A percentile compares a stretch with the other conserved stretches of the same genome.
Evolutionary conservation across 1,140 invertebrate genomes (phyloP).

Genomic region (Contarinia nasturtii): DNA sequence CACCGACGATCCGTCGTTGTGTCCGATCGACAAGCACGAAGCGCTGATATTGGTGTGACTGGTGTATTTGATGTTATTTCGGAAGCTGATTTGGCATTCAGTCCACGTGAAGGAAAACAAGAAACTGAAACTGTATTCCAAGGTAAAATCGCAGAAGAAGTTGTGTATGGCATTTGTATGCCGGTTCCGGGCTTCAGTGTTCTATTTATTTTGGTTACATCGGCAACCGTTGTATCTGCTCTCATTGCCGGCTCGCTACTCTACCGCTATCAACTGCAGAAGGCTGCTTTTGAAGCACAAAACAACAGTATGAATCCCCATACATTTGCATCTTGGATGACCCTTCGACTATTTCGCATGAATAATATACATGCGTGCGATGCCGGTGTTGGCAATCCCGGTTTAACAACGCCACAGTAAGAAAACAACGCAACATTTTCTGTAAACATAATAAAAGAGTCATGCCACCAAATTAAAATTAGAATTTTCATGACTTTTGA

Average conservation of each 20-base stretch:
- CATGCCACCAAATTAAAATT: no score
- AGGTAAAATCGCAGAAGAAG: conserved; percentile 66
- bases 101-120: conserved; percentile 45
- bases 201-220: conserved; percentile 66
- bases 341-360: conserved; percentile 40
- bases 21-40: conserved; percentile 50
- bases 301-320: conserved; percentile 31
- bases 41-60: conserved; percentile 67
- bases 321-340: conserved; percentile 49
- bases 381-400: no score
- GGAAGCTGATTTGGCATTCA: conserved; percentile 79
- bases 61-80: conserved; percentile 82
- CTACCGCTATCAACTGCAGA: conserved; percentile 53
- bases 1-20: conserved; percentile 42
- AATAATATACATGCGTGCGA: no score
- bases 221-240: conserved; percentile 64
- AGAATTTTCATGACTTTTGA: no score
- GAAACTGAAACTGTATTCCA: conserved; percentile 73
- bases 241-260: conserved; percentile 55
- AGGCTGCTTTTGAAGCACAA: conserved; percentile 31
- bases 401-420: background rate
- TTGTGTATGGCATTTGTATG: conserved; percentile 80
- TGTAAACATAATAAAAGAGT: no score
- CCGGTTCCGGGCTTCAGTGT: conserved; percentile 74
- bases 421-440: background rate